These are phyloP conservation scores for Urocynchramus pylzowi DNA, from an alignment of 2,113 vertebrate genomes.

Conservation along the genomic window DNA sequence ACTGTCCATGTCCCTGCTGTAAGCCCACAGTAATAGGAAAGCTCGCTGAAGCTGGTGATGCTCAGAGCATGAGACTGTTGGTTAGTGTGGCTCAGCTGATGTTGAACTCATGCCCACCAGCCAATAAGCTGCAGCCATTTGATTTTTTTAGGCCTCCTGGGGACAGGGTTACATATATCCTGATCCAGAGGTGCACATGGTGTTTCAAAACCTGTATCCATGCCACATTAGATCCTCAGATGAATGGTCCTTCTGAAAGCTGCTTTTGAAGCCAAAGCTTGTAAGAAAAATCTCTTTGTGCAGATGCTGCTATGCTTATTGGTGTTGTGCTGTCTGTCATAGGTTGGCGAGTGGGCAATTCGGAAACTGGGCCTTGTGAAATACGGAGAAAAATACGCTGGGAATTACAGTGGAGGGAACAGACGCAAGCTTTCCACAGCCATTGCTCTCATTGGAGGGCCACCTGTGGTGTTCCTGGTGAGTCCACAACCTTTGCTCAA, in stretches of 20 bases:
- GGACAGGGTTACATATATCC: not conserved
- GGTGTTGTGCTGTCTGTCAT: not conserved
- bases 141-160: not conserved
- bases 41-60: not conserved
- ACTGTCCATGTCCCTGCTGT: not conserved
- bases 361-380: conserved; percentile 90
- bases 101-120: not conserved
- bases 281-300: not conserved
- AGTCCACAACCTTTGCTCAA: conserved; percentile 49
- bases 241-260: not conserved
- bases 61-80: rapidly evolving
- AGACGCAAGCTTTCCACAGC: conserved; percentile 96
- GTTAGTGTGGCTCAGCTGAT: not conserved
- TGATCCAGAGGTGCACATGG: not conserved
- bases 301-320: not conserved
- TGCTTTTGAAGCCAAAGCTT: not conserved
- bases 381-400: conserved; percentile 88
- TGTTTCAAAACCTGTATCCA: not conserved
- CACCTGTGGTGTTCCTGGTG: conserved; percentile 96
- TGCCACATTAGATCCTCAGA: not conserved
- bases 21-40: not conserved
- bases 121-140: not conserved
- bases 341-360: conserved; percentile 97
- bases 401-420: conserved; percentile 96
- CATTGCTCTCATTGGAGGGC: conserved; percentile 91